Conservation (phyloP, 2,888 invertebrate species). For the Sturmia bella region DNA sequence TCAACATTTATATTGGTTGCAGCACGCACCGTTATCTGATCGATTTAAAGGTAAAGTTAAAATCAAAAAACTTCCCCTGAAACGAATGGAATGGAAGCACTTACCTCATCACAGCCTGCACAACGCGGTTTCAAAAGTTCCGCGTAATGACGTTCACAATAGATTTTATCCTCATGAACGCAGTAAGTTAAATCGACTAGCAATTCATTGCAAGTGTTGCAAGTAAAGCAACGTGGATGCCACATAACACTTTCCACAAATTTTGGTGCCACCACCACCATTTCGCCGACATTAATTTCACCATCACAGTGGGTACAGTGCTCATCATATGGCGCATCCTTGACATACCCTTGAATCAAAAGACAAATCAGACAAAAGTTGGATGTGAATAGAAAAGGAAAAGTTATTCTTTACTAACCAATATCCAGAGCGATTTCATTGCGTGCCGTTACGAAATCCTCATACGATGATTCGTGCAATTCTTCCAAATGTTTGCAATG, state of each 20-base stretch:
- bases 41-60: too few relatives aligned
- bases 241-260: constrained; percentile 89
- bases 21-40: too few relatives aligned
- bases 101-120: constrained; percentile 98
- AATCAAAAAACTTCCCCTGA: background rate
- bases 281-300: constrained; percentile 89
- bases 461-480: constrained; percentile 90
- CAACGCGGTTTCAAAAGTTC: constrained; percentile 97
- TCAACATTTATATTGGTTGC: background rate
- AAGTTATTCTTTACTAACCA: constrained; percentile 83
- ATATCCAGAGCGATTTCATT: constrained; percentile 98
- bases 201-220: constrained; percentile 93
- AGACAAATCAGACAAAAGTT: background rate
- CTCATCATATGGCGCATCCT: constrained; percentile 85
- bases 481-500: constrained; percentile 93
- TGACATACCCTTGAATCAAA: constrained; percentile 83
- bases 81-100: constrained; percentile 76
- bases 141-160: constrained; percentile 97
- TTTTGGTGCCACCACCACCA: constrained; percentile 93
- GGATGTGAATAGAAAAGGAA: too few relatives aligned
- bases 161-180: constrained; percentile 92
- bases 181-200: constrained; percentile 98
- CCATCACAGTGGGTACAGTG: constrained; percentile 93
- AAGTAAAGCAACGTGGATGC: constrained; percentile 97
- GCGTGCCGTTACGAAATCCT: constrained; percentile 96